A percentile compares a stretch with the other conserved stretches of the same genome.
Conservation (phyloP, 2,888 invertebrate species). For the Agrochola lychnidis region DNA sequence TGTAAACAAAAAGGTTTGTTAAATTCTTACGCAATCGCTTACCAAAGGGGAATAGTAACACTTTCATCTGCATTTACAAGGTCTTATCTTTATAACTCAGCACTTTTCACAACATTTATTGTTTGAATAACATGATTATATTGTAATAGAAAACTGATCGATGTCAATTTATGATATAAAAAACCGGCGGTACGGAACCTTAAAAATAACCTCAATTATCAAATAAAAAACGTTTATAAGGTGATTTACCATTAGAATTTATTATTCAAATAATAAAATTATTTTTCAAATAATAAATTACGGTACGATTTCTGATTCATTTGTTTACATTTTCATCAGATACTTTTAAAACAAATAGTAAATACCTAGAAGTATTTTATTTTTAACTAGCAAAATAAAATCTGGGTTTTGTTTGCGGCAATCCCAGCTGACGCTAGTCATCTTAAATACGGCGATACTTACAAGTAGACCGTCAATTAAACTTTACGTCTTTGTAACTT, state of each 20-base stretch:
- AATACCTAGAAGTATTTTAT: background rate
- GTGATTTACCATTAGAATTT: background rate
- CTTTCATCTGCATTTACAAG: background rate
- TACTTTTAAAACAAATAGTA: background rate
- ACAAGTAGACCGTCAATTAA: background rate
- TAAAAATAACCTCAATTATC: background rate
- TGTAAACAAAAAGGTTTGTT: background rate
- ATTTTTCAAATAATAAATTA: no score
- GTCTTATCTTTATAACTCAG: no score
- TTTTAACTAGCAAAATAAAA: background rate
- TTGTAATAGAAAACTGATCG: background rate
- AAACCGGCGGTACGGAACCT: no score
- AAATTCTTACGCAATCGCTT: background rate
- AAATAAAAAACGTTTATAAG: background rate
- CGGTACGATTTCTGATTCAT: background rate
- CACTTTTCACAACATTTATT: background rate
- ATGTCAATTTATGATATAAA: no score
- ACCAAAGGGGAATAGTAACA: background rate
- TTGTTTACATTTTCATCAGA: background rate
- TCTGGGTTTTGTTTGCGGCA: background rate
- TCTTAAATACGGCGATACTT: background rate
- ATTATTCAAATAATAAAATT: no score
- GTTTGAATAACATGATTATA: background rate
- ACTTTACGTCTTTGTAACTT: no score
- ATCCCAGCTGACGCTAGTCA: background rate